Base-by-base conservation (phyloP, 1,140 invertebrate species). In the Drosophila nasuta region DNA sequence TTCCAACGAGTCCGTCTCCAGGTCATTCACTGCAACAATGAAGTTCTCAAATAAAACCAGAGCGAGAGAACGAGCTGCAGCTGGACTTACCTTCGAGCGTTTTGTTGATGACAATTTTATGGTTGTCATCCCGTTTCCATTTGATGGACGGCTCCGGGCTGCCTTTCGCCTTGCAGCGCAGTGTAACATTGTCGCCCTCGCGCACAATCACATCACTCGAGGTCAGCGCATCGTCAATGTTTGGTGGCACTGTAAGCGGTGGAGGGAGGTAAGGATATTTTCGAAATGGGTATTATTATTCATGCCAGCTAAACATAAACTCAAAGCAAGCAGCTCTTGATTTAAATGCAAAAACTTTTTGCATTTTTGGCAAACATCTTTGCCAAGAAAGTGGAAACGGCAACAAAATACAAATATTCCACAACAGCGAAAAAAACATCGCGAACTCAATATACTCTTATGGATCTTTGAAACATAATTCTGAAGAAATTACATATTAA, bases 141-240 rank as follows among this genome's bases (percentile, higher is more conserved):
- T 96, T 97, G 81, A 98, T 96, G 76, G 93, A 96, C 2, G 97
- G 97, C 78, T 95, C 94, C 30, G 97, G 98, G 87, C 96, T 97
- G 88, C 98, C 97, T 81, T 96, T 96, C 68, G 97, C 97, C 91
- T 96, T 96, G 93, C 97, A 98, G 75, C 94, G 95, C 67, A 98
- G 93, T 8, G 96, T 97, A 58, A 98, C 97, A 93, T 98, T 98
- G 67, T 97, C 95, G 60, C 96, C 96, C 94, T 98, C 97, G 17
- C 97, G 94, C 17, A 98, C 97, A 80, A 98, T 97, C 35, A 97
- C 96, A 93, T 98, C 97, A 78, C 97, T 97, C 85, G 97, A 97
- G 91, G 97, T 97, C 90, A 97, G 94, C 33, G 96, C 95, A 93
- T 98, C 97, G 87, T 97, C 96, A 86, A 98, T 98, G 91, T 97